Conservation (phyloP, 2,888 invertebrate species). For the Seladonia tumulorum region DNA sequence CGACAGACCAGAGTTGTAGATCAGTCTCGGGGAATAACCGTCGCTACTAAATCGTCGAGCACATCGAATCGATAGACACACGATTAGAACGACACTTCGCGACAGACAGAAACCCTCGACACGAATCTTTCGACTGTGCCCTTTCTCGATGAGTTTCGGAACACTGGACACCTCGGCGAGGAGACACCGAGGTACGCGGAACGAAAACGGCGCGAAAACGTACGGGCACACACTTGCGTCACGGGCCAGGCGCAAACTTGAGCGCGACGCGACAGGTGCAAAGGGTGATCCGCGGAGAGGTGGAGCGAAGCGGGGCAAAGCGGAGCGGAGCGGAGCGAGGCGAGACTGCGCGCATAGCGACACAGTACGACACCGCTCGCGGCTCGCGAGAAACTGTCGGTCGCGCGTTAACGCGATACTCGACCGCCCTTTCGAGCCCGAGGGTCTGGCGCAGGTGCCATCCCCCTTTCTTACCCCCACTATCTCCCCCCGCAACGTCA, state of each 20-base stretch:
- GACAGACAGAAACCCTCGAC: background rate
- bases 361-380: conserved; percentile 71
- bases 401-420: conserved; percentile 63
- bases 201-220: conserved; percentile 29
- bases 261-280: conserved; percentile 64
- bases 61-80: conserved; percentile 17
- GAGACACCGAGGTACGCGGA: background rate
- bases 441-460: conserved; percentile 64
- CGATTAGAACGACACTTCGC: background rate
- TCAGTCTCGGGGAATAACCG: too few species aligned
- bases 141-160: too few species aligned
- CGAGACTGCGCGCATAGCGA: conserved; percentile 42
- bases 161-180: too few species aligned
- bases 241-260: conserved; percentile 30
- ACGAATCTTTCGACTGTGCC: background rate
- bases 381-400: conserved; percentile 80
- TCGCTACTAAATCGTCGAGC: too few species aligned
- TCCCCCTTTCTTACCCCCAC: conserved; percentile 63
- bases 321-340: background rate
- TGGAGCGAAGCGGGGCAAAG: background rate
- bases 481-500: conserved; percentile 9
- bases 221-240: conserved; percentile 3
- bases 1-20: too few species aligned
- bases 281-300: background rate
- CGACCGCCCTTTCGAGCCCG: conserved; percentile 60